Evolutionary conservation across 1,140 invertebrate genomes (phyloP), one percentile per base, ranked within the genome.

Genomic region (Drosophila prosaltans): DNA sequence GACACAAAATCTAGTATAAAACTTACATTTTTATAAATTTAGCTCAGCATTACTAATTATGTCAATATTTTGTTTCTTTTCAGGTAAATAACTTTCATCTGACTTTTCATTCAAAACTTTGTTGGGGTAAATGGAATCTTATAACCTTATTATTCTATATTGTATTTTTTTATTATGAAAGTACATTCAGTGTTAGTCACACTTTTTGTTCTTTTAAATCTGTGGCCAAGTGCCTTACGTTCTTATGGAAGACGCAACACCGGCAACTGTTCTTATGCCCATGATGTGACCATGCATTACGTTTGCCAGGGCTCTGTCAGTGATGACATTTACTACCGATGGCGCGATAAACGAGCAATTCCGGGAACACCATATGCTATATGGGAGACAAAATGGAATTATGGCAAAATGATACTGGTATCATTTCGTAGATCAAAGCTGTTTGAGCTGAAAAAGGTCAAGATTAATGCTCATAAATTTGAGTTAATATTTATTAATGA

Each of bases 211-310:
- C 24, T 51, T 6, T 51, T 51, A 51, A 21, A 51, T 8, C 24
- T 16, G 16, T 16, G 16, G 16, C 16, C 16, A 16, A 16, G 16
- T 16, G 16, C 16, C 16, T 16, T 16, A 16, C 16, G 16, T 16
- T 16, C 16, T 8, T 2, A 51, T 24, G 16, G 2, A 16, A 11
- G n/a, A 21, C 59, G 39, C 36, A 64, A 71, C 43, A 36, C 73
- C 2, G 76, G 76, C 1, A 65, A 74, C 5, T 74, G 72, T 21
- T 9, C 11, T 8, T 65, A 36, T 41, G 62, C 43, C n/a, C 11
- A 39, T 1, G 4, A 39, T 28, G 7, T 3, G 1, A 0, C 9
- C 3, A 1, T 66, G 10, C 10, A 43, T 3, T 30, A 41, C 1
- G n/a, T 68, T 7, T 80, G 72, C 41, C 28, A 43, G 6, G 41